Base-by-base conservation (phyloP, 2,888 invertebrate species). In the Syrphus vitripennis region DNA sequence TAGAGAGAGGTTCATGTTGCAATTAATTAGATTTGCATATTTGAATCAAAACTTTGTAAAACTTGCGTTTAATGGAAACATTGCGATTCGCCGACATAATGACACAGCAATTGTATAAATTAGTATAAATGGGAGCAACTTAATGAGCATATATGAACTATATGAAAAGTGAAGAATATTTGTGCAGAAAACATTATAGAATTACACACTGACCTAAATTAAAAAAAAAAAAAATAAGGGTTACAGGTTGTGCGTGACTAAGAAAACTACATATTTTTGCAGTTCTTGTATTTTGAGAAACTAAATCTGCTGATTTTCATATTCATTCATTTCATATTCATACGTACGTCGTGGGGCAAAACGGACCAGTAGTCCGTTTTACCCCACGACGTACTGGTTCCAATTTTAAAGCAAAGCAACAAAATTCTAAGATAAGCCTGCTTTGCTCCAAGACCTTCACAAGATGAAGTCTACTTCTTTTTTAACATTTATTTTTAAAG, bases 81-180 rank as follows among this genome's bases (percentile, higher is more conserved):
- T 70, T 75, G 70, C 65, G 80, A 76, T 84, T 84, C 40, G 19
- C 57, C 55, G 65, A 50, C 53, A 45, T 72, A 84, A 84, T 84
- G 76, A 81, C 16, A 76, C 7, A 24, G 76, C 67, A 67, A 24
- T 67, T 67, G 84, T 61, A 84, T 84, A 81, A 84, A 81, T 84
- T 84, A n/a, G n/a, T n/a, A 84, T 48, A 50, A 57, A 55, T 40
- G n/a, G 31, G n/a, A 42, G 55, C 10, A 26, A 10, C 7, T 5
- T 1, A 57, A 26, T 63, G 5, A 19, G 16, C n/a, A n/a, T n/a
- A n/a, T n/a, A 24, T 63, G 12, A 12, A 45, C 1, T 19, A 19
- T 45, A 48, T 24, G 21, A 14, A 34, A 34, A 45, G 37, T 75
- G 31, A 37, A 21, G 42, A 48, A 70, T 19, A 70, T 61, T 76